phyloP scores from a whole-genome alignment of 2,888 invertebrate genomes.

The Allolobophora icterica region DNA sequence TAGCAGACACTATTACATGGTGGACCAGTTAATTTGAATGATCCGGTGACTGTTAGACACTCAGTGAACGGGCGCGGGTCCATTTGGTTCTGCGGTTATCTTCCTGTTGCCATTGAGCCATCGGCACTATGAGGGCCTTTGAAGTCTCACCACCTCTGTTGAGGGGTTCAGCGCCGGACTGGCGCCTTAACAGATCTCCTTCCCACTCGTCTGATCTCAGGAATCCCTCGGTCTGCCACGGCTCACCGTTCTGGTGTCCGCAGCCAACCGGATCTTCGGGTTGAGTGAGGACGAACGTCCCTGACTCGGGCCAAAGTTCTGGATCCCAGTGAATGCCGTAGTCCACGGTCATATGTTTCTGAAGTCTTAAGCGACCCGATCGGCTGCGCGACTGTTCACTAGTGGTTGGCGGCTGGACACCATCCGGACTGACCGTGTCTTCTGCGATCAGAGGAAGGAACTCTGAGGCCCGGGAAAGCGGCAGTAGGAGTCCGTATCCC shows the following conservation, averaged over 20 bases:
- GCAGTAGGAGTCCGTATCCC: conserved; percentile 12
- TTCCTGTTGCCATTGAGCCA: not conserved
- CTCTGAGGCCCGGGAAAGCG: conserved; percentile 13
- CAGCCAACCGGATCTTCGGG: not conserved
- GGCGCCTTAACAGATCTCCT: not conserved
- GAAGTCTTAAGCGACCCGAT: not conserved
- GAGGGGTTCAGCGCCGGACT: not conserved
- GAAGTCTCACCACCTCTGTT: not conserved
- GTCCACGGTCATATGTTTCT: not conserved
- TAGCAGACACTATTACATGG: not conserved
- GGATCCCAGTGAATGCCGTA: not conserved
- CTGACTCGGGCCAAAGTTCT: not conserved
- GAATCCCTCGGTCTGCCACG: not conserved
- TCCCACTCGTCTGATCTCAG: not conserved
- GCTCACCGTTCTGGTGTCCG: not conserved
- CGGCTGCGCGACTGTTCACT: not conserved
- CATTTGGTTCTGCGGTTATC: not conserved
- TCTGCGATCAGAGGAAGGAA: not conserved
- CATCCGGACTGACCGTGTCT: not conserved
- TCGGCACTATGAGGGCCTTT: not conserved
- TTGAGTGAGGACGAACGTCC: not conserved
- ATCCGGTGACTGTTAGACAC: not conserved
- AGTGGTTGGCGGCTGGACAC: not conserved
- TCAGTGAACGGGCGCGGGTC: not conserved
- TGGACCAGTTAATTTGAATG: not conserved